phyloP scores from a whole-genome alignment of 2,797 vertebrate species.

The Bradypus variegatus region DNA sequence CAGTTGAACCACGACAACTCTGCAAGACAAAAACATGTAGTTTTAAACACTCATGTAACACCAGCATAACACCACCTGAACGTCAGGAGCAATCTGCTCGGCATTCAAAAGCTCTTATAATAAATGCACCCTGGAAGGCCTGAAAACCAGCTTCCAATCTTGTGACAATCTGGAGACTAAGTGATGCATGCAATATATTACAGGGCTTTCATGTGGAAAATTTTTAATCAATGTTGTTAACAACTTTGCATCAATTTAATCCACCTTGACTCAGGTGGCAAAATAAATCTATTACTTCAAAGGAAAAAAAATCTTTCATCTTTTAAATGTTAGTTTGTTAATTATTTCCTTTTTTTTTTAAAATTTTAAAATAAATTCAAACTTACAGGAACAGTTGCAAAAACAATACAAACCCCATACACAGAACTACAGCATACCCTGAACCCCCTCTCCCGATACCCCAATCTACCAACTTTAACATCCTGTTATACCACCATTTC shows the following conservation, averaged over 20 bases:
- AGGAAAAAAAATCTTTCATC: conserved; percentile 46
- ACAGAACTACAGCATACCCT: no score
- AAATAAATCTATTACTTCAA: conserved; percentile 57
- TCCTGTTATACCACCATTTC: no score
- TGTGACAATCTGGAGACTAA: background rate
- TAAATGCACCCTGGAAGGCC: background rate
- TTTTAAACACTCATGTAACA: background rate
- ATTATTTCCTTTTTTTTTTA: no score
- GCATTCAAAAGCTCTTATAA: background rate
- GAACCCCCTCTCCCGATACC: no score
- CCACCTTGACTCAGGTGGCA: conserved; percentile 36
- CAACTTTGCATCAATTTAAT: conserved; percentile 48
- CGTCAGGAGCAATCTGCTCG: background rate
- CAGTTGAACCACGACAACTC: conserved; percentile 98
- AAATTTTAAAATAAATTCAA: no score
- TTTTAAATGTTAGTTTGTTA: conserved; percentile 41
- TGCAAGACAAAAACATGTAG: conserved; percentile 71
- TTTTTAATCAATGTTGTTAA: conserved; percentile 33
- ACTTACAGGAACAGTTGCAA: no score
- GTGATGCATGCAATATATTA: background rate
- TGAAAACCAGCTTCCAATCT: background rate
- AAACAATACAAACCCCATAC: no score
- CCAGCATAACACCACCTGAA: background rate
- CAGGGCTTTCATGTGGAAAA: conserved; percentile 38
- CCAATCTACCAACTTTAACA: no score